phyloP scores from a whole-genome alignment of 2,113 vertebrate genomes.

The Nesogale talazaci region DNA sequence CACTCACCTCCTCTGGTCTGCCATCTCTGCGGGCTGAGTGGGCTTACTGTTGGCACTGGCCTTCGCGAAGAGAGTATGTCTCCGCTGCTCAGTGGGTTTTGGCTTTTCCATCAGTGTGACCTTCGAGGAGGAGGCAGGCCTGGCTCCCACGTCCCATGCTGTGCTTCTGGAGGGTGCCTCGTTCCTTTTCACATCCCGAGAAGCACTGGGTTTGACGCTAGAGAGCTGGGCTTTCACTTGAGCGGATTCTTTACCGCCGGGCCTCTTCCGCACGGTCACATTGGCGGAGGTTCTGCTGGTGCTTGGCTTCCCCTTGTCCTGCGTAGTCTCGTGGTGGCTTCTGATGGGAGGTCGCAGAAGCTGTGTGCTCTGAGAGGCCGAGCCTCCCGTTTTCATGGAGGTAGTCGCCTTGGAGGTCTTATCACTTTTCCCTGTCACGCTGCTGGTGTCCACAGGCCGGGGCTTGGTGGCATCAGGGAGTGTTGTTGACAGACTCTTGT shows the following conservation, averaged over 20 bases:
- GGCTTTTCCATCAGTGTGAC: neutral
- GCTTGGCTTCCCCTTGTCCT: conserved; percentile 59
- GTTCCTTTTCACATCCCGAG: conserved; percentile 32
- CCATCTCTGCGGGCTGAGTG: conserved; percentile 79
- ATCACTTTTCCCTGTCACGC: neutral
- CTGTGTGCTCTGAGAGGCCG: conserved; percentile 75
- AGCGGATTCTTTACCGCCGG: neutral
- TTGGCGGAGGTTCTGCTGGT: conserved; percentile 11
- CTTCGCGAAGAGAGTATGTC: conserved; percentile 42
- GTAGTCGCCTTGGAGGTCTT: conserved; percentile 62
- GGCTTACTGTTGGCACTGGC: conserved; percentile 78
- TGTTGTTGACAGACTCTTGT: conserved; percentile 54
- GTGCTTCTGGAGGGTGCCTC: neutral
- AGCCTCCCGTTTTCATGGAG: conserved; percentile 64
- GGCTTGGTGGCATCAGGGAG: conserved; percentile 64
- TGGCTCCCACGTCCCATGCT: conserved; percentile 42
- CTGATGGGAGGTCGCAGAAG: conserved; percentile 65
- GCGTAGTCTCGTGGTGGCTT: neutral
- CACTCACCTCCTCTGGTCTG: conserved; percentile 87
- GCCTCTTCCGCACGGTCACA: conserved; percentile 24
- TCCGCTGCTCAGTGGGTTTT: neutral
- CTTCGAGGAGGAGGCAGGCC: neutral
- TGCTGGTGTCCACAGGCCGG: neutral
- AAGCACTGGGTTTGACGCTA: neutral
- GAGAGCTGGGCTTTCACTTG: neutral